Evolutionary conservation across 2,797 vertebrate genomes (phyloP).

Genomic region (Cetoscarus ocellatus): DNA sequence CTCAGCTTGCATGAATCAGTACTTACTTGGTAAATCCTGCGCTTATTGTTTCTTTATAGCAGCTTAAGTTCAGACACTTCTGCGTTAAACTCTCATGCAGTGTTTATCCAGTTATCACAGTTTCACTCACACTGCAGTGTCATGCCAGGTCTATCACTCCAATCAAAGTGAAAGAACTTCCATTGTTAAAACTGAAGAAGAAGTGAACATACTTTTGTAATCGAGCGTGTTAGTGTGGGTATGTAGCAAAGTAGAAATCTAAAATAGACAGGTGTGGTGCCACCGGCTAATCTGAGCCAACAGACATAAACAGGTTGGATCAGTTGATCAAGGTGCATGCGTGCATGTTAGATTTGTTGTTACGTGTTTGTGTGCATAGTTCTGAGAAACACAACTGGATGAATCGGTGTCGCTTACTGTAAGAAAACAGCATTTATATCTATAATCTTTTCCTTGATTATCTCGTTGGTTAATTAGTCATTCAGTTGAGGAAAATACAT

Average conservation of each 20-base stretch:
- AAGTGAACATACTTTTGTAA: background rate
- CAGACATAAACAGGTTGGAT: conserved; percentile 48
- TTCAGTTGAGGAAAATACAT: background rate
- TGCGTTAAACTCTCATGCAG: too few relatives aligned
- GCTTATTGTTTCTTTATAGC: background rate
- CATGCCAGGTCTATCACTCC: too few relatives aligned
- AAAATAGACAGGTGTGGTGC: conserved; percentile 23
- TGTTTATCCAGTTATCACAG: too few relatives aligned
- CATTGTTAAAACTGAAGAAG: background rate
- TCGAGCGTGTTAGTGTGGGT: background rate
- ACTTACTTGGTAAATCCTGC: too few relatives aligned
- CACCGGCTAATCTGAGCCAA: background rate
- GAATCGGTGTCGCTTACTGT: background rate
- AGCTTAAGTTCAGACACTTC: background rate
- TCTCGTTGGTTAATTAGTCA: background rate
- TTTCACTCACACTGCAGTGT: too few relatives aligned
- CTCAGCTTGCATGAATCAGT: too few relatives aligned
- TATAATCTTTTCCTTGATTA: background rate
- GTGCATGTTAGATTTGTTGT: background rate
- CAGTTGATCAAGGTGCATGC: conserved; percentile 12
- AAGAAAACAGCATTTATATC: background rate
- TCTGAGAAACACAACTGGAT: conserved; percentile 3
- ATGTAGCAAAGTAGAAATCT: background rate
- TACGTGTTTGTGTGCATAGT: background rate
- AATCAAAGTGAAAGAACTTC: too few relatives aligned